phyloP scores from a whole-genome alignment of 2,113 vertebrate genomes.

The Lasiurus borealis region DNA sequence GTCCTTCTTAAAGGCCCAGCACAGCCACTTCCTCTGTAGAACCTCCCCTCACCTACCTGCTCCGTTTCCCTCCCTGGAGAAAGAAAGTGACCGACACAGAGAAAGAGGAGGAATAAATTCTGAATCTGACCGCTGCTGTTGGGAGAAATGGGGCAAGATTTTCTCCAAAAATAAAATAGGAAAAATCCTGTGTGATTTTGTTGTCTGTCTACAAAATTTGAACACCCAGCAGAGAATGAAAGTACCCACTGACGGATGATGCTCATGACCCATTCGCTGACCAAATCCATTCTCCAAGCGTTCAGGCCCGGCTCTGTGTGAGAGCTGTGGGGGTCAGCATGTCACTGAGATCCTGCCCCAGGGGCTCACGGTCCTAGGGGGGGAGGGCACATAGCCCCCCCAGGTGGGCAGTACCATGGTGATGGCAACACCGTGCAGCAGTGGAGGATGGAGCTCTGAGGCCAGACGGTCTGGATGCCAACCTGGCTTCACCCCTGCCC shows the following conservation, averaged over 20 bases:
- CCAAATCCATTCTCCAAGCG: neutral
- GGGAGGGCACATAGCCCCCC: neutral
- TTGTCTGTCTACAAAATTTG: neutral
- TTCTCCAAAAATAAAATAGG: neutral
- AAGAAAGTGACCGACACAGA: neutral
- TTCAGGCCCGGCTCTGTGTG: neutral
- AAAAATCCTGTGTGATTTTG: no score
- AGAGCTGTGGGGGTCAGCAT: neutral
- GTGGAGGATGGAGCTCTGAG: neutral
- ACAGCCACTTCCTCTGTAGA: neutral
- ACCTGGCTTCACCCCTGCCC: neutral
- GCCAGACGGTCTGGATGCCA: neutral
- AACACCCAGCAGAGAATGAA: neutral
- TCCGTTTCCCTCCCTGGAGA: fast-evolving
- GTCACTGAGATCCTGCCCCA: neutral
- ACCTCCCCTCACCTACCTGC: no score
- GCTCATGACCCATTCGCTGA: neutral
- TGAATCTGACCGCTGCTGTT: neutral
- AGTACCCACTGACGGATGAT: neutral
- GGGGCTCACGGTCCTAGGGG: neutral
- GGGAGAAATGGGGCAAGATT: neutral
- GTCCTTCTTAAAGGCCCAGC: neutral
- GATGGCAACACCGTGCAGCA: fast-evolving
- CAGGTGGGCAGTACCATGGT: neutral
- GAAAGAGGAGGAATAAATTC: neutral